Evolutionary conservation across 2,113 vertebrate species (phyloP).

Genomic region (Misgurnus anguillicaudatus): DNA sequence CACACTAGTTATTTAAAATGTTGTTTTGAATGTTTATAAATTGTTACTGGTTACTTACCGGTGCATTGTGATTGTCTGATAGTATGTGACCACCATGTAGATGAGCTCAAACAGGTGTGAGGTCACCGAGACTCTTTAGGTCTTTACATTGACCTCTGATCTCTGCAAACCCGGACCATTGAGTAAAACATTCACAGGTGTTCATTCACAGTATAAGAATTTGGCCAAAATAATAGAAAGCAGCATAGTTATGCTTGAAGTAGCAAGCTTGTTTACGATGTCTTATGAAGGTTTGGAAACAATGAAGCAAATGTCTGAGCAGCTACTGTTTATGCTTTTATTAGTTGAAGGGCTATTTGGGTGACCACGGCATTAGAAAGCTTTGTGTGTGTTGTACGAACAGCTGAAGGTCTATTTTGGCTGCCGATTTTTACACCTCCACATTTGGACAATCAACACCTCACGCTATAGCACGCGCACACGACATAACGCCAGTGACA

Average conservation of each 20-base stretch:
- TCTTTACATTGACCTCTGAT: slow-evolving; percentile 25
- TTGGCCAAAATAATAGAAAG: too few species aligned
- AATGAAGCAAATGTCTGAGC: background rate
- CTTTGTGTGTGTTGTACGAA: background rate
- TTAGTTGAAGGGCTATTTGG: slow-evolving; percentile 24
- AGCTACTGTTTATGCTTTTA: slow-evolving; percentile 9
- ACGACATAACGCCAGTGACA: slow-evolving; percentile 16
- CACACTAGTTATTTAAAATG: too few species aligned
- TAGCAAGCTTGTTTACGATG: too few species aligned
- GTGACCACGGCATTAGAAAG: background rate
- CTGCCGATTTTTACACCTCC: slow-evolving; percentile 24
- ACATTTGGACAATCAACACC: slow-evolving; percentile 35
- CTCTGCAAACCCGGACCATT: background rate
- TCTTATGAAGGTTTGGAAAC: too few species aligned
- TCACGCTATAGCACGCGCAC: background rate
- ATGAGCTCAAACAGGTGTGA: slow-evolving; percentile 29
- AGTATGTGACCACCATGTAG: background rate
- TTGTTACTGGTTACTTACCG: background rate
- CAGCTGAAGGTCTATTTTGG: slow-evolving; percentile 36
- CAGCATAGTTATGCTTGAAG: too few species aligned
- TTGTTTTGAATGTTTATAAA: background rate
- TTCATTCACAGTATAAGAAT: background rate
- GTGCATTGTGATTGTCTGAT: background rate
- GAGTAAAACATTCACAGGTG: background rate
- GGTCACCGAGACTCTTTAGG: slow-evolving; percentile 8